Evolutionary conservation across 2,113 vertebrate species (phyloP).

Genomic region (Gyps fulvus): DNA sequence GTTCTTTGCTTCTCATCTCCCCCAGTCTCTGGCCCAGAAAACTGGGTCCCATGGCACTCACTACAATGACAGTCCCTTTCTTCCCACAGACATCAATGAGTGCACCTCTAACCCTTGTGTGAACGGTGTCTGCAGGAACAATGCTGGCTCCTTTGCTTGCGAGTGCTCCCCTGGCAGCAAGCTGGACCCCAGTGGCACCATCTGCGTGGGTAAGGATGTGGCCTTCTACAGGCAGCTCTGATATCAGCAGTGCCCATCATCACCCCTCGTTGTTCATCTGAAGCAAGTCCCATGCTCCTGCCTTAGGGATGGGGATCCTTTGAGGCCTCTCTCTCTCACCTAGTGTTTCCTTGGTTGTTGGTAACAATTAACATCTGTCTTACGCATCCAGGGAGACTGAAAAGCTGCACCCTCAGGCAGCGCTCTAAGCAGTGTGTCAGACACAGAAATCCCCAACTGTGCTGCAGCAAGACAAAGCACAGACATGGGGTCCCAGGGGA

Average conservation of each 20-base stretch:
- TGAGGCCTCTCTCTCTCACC: neutral
- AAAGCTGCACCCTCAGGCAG: neutral
- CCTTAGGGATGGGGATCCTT: neutral
- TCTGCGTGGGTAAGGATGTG: conserved; percentile 86
- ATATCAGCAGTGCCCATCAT: neutral
- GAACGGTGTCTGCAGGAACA: conserved; percentile 87
- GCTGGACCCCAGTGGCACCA: conserved; percentile 86
- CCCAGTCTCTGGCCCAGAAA: neutral
- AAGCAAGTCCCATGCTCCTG: neutral
- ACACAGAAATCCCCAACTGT: neutral
- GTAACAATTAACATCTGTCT: neutral
- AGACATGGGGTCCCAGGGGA: neutral
- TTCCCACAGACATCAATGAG: conserved; percentile 83
- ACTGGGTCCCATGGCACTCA: neutral
- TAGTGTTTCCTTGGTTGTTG: neutral
- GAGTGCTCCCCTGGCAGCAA: conserved; percentile 90
- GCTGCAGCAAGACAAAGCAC: neutral
- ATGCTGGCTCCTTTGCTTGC: conserved; percentile 87
- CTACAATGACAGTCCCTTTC: neutral
- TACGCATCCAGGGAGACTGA: neutral
- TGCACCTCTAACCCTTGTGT: conserved; percentile 89
- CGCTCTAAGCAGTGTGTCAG: neutral
- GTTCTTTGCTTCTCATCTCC: neutral
- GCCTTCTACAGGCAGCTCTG: neutral
- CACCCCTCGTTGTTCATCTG: neutral